Evolutionary conservation across 2,797 vertebrate genomes (phyloP).

Genomic region (Podargus strigoides): DNA sequence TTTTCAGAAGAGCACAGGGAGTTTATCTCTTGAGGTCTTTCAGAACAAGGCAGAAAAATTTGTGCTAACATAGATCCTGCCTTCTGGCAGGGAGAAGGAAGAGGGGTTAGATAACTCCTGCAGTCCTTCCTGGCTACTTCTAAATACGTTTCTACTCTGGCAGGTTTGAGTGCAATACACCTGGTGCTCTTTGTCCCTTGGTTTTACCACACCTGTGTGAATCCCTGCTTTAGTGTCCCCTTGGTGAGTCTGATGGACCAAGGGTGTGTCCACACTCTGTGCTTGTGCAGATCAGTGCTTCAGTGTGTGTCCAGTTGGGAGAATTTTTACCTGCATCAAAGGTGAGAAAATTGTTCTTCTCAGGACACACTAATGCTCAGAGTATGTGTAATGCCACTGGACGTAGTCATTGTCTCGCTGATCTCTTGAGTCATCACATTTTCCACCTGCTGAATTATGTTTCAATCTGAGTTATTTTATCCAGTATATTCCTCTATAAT

Average conservation of each 20-base stretch:
- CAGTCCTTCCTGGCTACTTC: not conserved
- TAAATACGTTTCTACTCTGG: not conserved
- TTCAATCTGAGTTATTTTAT: slow-evolving; percentile 28
- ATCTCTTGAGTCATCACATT: not conserved
- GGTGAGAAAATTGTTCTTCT: not conserved
- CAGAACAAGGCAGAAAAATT: not conserved
- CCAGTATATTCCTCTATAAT: not conserved
- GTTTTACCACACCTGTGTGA: not conserved
- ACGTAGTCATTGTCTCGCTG: not conserved
- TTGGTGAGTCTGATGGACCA: not conserved
- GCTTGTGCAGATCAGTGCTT: not conserved
- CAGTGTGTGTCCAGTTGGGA: not conserved
- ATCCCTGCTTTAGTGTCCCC: not conserved
- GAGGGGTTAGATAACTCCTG: not conserved
- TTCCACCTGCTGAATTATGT: slow-evolving; percentile 28
- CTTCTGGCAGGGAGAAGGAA: not conserved
- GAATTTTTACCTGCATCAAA: not conserved
- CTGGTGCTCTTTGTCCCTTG: not conserved
- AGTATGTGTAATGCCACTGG: not conserved
- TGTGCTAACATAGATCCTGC: not conserved
- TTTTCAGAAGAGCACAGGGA: not conserved
- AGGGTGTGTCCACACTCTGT: not conserved
- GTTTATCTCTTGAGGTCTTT: not conserved
- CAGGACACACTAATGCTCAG: not conserved
- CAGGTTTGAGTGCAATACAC: not conserved